Evolutionary conservation across 2,113 vertebrate genomes (phyloP), one percentile per base, ranked within the genome.

Genomic region (Cyprinodon brontotheroides): DNA sequence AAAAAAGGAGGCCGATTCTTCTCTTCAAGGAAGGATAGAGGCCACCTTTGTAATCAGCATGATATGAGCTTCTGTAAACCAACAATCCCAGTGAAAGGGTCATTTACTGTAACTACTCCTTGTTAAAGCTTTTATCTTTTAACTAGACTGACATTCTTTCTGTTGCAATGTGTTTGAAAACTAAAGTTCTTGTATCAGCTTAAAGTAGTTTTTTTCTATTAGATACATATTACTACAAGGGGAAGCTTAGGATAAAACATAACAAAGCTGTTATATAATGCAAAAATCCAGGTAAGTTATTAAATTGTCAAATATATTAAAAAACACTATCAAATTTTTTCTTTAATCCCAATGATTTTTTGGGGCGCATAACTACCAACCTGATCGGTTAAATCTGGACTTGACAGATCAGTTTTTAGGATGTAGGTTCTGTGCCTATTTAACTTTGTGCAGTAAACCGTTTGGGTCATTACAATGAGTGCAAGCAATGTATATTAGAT

Each of bases 1-100:
- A 45, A 64, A 29, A 78, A 22, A 61, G 41, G 29, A 38, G 29
- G 29, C 4, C 17, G 39, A 59, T 79, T 70, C 69, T 86, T 87
- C 4, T 8, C 57, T 59, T 65, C 36, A 11, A 57, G 22, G 3
- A 45, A 37, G 72, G 68, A 20, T 22, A 4, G 43, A 53, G 65
- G n/a, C 50, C 75, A 75, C n/a, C 14, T 37, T 11, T 66, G 50
- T 70, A 50, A 70, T 78, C 48, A 62, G 61, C 38, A 36, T 8
- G 69, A 80, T 53, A 72, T 10, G 15, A 22, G 11, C 20, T 57
- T 20, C 50, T 20, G 50, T 57, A 57, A 57, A 57, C 17, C 17
- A 57, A 20, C n/a, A 14, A 57, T n/a, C 17, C 43, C 50, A 57
- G 50, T 57, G 17, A 57, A 57, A 57, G 50, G 17, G 50, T 57